A percentile compares a stretch with the other conserved stretches of the same genome.
Conservation (phyloP, 2,888 invertebrate genomes). For the Himalopsyche kuldschensis region DNA sequence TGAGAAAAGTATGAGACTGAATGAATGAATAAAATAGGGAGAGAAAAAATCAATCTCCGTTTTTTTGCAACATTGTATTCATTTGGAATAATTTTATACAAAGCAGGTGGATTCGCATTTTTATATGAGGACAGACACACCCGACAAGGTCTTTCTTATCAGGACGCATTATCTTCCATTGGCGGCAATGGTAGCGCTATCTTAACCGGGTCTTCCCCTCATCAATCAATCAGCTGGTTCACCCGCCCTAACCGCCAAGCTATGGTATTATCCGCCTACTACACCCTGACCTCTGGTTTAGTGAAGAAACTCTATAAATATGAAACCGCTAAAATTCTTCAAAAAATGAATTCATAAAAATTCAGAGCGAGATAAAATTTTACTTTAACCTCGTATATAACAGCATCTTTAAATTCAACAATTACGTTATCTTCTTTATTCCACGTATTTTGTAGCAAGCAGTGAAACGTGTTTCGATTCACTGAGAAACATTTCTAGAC, state of each 20-base stretch:
- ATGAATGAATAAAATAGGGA: too few relatives aligned
- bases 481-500: too few relatives aligned
- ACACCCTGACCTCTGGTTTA: neutral
- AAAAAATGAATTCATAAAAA: neutral
- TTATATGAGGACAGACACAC: slow-evolving; percentile 2
- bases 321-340: neutral
- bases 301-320: neutral
- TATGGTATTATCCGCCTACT: neutral
- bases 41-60: too few relatives aligned
- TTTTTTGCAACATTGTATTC: neutral
- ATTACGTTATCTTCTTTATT: too few relatives aligned
- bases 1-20: too few relatives aligned
- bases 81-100: neutral
- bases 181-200: slow-evolving; percentile 19
- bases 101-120: slow-evolving; percentile 19
- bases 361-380: too few relatives aligned
- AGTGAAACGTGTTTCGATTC: too few relatives aligned
- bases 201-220: slow-evolving; percentile 33
- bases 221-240: slow-evolving; percentile 34
- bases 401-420: too few relatives aligned
- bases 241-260: neutral
- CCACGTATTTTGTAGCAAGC: too few relatives aligned
- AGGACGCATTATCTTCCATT: slow-evolving; percentile 16
- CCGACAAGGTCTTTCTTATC: slow-evolving; percentile 19
- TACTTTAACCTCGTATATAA: too few relatives aligned